Evolutionary conservation across 2,113 vertebrate species (phyloP).

Genomic region (Tympanuchus pallidicinctus): DNA sequence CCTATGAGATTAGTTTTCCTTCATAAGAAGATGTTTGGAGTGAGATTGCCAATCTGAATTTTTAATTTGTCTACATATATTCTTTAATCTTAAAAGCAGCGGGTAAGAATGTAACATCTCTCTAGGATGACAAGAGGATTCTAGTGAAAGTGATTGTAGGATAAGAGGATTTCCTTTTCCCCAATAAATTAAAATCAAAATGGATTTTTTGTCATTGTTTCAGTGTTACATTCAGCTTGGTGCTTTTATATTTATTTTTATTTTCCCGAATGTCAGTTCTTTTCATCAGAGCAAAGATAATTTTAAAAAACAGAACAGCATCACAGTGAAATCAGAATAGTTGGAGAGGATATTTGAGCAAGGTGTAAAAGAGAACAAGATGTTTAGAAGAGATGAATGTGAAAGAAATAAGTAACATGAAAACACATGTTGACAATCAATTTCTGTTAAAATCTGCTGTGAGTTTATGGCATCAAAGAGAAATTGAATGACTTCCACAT

Average conservation of each 20-base stretch:
- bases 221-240: background rate
- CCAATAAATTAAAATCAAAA: background rate
- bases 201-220: background rate
- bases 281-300: background rate
- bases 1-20: background rate
- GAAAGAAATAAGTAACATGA: background rate
- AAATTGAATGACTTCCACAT: background rate
- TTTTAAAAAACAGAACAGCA: background rate
- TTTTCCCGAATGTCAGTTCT: background rate
- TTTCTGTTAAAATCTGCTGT: background rate
- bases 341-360: background rate
- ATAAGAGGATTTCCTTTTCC: background rate
- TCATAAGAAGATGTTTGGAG: background rate
- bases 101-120: background rate
- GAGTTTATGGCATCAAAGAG: background rate
- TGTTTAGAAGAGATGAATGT: background rate
- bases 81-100: background rate
- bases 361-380: background rate
- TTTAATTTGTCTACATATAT: background rate
- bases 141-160: background rate
- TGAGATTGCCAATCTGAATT: background rate
- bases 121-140: background rate
- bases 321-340: background rate
- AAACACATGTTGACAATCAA: background rate
- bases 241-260: background rate